A percentile compares a stretch with the other conserved stretches of the same genome.
Evolutionary conservation across 2,888 invertebrate species (phyloP).

Genomic region (Acanthosepion esculentum): DNA sequence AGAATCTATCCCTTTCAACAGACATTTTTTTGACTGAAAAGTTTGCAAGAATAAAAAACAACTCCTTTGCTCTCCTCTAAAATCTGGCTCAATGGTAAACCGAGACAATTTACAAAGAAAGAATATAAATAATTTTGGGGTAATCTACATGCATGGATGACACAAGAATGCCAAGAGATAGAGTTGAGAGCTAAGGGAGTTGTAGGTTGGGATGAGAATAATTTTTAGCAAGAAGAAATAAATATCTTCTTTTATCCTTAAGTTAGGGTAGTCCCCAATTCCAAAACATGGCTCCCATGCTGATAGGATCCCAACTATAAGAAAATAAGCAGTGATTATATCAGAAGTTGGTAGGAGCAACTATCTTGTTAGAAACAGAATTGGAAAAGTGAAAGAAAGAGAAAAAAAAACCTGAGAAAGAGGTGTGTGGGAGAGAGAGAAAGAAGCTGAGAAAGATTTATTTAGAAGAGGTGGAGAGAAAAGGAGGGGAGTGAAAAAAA

Average conservation of each 20-base stretch:
- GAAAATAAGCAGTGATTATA: neutral
- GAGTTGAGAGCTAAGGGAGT: neutral
- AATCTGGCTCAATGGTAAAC: neutral
- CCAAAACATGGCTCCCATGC: neutral
- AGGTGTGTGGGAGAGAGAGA: neutral
- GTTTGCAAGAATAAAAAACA: neutral
- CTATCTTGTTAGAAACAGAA: neutral
- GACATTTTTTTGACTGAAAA: neutral
- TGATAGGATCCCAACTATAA: neutral
- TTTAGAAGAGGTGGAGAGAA: neutral
- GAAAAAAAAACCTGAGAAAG: neutral
- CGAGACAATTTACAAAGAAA: neutral
- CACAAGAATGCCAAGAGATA: neutral
- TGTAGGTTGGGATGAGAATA: neutral
- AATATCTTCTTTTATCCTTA: constrained; percentile 13
- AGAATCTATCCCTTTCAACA: neutral
- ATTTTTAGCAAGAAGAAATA: neutral
- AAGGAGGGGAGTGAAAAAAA: neutral
- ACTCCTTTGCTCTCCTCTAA: neutral
- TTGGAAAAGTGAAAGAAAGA: too few relatives aligned
- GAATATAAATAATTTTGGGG: neutral
- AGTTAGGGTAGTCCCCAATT: neutral
- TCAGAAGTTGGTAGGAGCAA: neutral
- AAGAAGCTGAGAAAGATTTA: neutral
- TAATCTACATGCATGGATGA: neutral